Percentiles rank a stretch among this genome's conserved stretches.
Conservation (phyloP, 2,113 vertebrate genomes). For the Nerophis lumbriciformis region DNA sequence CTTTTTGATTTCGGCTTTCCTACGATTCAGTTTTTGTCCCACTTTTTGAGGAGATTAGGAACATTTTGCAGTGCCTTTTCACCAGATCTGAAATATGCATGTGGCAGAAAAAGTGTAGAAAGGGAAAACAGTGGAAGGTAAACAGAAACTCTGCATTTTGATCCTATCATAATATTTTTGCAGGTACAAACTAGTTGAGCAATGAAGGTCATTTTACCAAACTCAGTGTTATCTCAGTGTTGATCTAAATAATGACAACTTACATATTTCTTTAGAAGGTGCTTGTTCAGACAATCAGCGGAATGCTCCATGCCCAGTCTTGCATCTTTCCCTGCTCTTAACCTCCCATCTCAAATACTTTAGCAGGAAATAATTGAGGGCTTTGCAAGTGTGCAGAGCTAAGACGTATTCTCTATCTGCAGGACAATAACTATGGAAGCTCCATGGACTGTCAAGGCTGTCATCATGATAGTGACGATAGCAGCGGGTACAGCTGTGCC, state of each 20-base stretch:
- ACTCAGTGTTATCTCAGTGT: neutral
- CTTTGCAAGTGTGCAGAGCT: neutral
- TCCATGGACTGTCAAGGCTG: neutral
- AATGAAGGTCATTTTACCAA: neutral
- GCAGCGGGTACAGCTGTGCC: slow-evolving; percentile 25
- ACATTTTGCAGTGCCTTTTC: too few species aligned
- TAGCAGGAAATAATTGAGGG: neutral
- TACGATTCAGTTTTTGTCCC: too few species aligned
- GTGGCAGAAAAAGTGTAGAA: neutral
- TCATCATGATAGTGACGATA: slow-evolving; percentile 5
- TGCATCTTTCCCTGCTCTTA: slow-evolving; percentile 1
- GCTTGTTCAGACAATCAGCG: slow-evolving; percentile 37
- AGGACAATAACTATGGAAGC: slow-evolving; percentile 27
- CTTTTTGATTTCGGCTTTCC: too few species aligned
- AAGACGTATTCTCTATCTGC: neutral
- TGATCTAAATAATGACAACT: neutral
- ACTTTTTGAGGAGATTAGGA: too few species aligned
- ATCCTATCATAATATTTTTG: slow-evolving; percentile 5
- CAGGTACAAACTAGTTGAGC: neutral
- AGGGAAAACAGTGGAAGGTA: neutral
- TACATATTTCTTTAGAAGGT: neutral
- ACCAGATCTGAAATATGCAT: neutral
- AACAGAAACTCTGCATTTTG: neutral
- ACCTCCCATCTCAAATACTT: slow-evolving; percentile 6
- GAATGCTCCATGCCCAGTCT: slow-evolving; percentile 33